These are phyloP conservation scores for Trypoxylus dichotomus DNA, from an alignment of 1,140 invertebrate genomes.

Conservation along the genomic window DNA sequence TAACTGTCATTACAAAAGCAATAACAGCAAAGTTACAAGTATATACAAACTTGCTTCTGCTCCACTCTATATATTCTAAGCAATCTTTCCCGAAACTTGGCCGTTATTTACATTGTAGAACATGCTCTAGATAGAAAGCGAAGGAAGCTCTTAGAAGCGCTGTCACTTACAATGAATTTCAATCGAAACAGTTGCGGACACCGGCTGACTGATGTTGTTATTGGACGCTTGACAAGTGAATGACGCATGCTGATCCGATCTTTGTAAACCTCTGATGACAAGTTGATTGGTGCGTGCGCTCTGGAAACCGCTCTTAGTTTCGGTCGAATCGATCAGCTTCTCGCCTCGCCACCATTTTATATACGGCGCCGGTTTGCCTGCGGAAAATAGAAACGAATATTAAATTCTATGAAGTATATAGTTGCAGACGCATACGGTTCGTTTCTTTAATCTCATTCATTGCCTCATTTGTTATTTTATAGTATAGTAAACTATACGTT, in stretches of 20 bases:
- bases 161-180: slow-evolving; percentile 73
- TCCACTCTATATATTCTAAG: too few species aligned
- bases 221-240: slow-evolving; percentile 74
- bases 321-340: slow-evolving; percentile 66
- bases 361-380: slow-evolving; percentile 80
- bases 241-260: slow-evolving; percentile 68
- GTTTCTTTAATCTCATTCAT: too few species aligned
- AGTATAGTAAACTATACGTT: too few species aligned
- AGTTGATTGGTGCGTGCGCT: slow-evolving; percentile 57
- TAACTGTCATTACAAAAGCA: too few species aligned
- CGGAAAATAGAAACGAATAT: slow-evolving; percentile 41
- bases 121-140: too few species aligned
- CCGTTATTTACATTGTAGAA: too few species aligned
- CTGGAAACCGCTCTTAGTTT: slow-evolving; percentile 54
- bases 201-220: slow-evolving; percentile 71
- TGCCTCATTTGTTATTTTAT: too few species aligned
- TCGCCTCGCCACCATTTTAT: slow-evolving; percentile 87
- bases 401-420: not conserved
- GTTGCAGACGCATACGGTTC: too few species aligned
- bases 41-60: too few species aligned
- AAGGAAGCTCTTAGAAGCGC: too few species aligned
- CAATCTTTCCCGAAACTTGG: too few species aligned
- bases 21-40: too few species aligned
- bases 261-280: slow-evolving; percentile 58
- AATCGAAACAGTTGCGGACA: slow-evolving; percentile 66